Evolutionary conservation across 2,888 invertebrate genomes (phyloP).

Genomic region (Apocheima hispidaria): DNA sequence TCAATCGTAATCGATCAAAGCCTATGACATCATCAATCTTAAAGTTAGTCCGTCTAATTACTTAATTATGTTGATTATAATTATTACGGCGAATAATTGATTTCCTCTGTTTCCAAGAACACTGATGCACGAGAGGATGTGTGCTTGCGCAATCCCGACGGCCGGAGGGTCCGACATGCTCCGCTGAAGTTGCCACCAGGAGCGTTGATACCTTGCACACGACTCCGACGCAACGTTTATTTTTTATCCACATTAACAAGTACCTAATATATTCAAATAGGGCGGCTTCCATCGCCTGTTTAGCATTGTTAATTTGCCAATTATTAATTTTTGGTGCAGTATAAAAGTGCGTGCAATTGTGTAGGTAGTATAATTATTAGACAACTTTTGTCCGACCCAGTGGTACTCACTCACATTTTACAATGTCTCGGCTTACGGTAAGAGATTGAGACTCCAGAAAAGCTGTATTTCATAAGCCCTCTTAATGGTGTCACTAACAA

Average conservation of each 20-base stretch:
- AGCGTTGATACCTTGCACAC: conserved; percentile 6
- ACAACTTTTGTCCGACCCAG: conserved; percentile 61
- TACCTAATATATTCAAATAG: conserved; percentile 81
- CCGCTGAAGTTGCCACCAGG: conserved; percentile 29
- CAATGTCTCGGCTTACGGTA: conserved; percentile 82
- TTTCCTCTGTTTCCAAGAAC: conserved; percentile 33
- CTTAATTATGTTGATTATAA: neutral
- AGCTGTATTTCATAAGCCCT: neutral
- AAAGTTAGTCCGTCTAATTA: neutral
- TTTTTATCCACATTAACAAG: conserved; percentile 41
- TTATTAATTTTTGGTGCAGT: conserved; percentile 78
- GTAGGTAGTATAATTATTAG: conserved; percentile 66
- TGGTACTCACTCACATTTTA: conserved; percentile 57
- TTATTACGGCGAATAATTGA: conserved; percentile 15
- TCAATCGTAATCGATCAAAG: no score
- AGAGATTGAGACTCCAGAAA: conserved; percentile 40
- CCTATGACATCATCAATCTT: no score
- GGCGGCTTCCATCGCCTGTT: conserved; percentile 66
- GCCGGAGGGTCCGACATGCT: conserved; percentile 50
- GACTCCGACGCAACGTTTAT: conserved; percentile 38
- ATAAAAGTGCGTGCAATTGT: conserved; percentile 77
- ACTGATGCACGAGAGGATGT: conserved; percentile 43
- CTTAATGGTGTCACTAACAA: neutral
- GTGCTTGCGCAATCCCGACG: conserved; percentile 35
- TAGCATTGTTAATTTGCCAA: conserved; percentile 81